Percentiles rank a stretch among this genome's conserved stretches.
Evolutionary conservation across 2,888 invertebrate genomes (phyloP).

Genomic region (Aphidoletes aphidimyza): DNA sequence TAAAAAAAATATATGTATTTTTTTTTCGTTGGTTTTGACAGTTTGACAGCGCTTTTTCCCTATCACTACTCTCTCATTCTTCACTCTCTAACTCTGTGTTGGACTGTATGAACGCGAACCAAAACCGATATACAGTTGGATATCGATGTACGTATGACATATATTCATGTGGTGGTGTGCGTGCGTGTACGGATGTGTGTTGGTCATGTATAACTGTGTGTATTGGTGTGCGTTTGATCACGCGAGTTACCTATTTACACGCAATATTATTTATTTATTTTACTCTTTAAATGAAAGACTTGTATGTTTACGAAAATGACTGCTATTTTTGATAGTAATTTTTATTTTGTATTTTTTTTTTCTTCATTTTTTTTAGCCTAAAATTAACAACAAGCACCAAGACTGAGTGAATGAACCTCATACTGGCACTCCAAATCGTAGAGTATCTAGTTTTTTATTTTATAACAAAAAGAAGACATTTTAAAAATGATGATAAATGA

Average conservation of each 20-base stretch:
- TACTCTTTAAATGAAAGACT: not conserved
- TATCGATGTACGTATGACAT: conserved; percentile 31
- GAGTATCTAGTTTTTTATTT: no score
- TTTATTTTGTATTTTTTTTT: not conserved
- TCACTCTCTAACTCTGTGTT: conserved; percentile 2
- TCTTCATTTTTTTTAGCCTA: not conserved
- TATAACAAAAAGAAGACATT: no score
- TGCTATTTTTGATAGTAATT: not conserved
- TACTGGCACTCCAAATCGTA: no score
- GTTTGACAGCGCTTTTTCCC: not conserved
- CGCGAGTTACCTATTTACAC: not conserved
- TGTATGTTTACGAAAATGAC: not conserved
- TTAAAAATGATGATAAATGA: no score
- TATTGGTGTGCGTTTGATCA: conserved; percentile 9
- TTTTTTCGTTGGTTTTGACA: not conserved
- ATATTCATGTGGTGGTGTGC: no score
- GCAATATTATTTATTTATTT: not conserved
- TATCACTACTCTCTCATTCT: not conserved
- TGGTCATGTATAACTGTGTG: not conserved
- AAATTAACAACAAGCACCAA: no score
- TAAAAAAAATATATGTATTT: not conserved
- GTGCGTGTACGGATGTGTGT: not conserved
- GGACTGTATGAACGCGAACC: not conserved
- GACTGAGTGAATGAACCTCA: no score
- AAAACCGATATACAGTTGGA: conserved; percentile 24